Conservation (phyloP, 2,113 vertebrate genomes). For the Hyla sarda region DNA sequence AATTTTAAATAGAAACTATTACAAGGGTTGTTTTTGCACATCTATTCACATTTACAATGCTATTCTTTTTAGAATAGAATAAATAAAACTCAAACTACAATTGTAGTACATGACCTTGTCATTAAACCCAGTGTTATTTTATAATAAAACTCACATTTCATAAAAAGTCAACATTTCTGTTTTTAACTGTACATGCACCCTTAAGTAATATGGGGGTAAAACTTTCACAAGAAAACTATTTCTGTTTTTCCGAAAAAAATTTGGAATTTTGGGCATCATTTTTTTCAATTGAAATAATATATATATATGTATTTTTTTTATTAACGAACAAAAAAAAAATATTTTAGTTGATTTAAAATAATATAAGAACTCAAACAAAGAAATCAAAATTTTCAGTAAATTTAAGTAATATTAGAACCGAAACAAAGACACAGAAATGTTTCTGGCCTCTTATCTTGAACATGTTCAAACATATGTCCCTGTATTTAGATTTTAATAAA, state of each 20-base stretch:
- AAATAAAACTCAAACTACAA: conserved; percentile 1
- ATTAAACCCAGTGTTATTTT: neutral
- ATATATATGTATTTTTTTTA: no score
- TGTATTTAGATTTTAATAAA: no score
- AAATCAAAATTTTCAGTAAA: no score
- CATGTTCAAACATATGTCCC: no score
- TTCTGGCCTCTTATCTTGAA: no score
- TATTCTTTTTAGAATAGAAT: neutral
- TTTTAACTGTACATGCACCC: neutral
- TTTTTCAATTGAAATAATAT: no score
- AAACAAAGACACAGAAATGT: no score
- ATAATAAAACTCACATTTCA: neutral
- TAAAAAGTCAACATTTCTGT: neutral
- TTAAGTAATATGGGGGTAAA: neutral
- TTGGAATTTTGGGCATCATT: neutral
- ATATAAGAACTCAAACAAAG: no score
- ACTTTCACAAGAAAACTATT: neutral
- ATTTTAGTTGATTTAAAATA: no score
- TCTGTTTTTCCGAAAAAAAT: neutral
- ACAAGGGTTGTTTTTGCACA: neutral
- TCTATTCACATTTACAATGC: neutral
- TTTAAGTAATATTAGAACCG: no score
- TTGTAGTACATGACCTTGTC: neutral
- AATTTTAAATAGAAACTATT: neutral
- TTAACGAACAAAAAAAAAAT: no score